Evolutionary conservation across 2,797 vertebrate genomes (phyloP), one percentile per base, ranked within the genome.

Genomic region (Chromis chromis): DNA sequence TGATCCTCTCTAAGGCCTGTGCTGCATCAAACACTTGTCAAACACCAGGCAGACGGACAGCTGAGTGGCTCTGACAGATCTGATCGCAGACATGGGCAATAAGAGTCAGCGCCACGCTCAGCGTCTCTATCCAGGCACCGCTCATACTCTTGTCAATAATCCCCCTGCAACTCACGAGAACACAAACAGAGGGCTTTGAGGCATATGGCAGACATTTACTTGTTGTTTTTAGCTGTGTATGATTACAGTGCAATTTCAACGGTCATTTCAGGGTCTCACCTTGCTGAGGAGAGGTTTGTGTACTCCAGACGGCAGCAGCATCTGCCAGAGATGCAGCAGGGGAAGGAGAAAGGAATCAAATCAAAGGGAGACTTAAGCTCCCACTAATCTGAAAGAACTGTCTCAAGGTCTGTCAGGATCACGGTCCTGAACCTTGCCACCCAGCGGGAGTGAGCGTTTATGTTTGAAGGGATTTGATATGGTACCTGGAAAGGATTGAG

Each of bases 131-230:
- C 74, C 82, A 78, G 75, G 66, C 79, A 74, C 68, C 49, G 17
- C 80, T 76, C 70, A 67, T 64, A 65, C 83, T 82, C 84, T 64
- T 84, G 85, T 90, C 90, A 91, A 88, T 91, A 89, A 94, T 91
- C 86, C 82, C 75, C 74, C 60, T 86, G 74, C 61, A 55, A 84
- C 73, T 76, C 62, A 54, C 70, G 70, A 56, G 76, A 90, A 91
- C 81, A 84, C 88, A 91, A 93, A 94, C 91, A 91, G 65, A 54
- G 81, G 85, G 86, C 82, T 89, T 82, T 71, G 59, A 69, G 80
- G 90, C 93, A 94, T 92, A 89, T 94, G 94, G 91, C 89, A 94
- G 82, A 88, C 86, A 94, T 95, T 94, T 94, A 91, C 91, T 82
- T 88, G 85, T 89, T 91, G 86, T 87, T 91, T 87, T 91, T 91